Base-by-base conservation (phyloP, 2,888 invertebrate species). In the Blastobasis adustella region DNA sequence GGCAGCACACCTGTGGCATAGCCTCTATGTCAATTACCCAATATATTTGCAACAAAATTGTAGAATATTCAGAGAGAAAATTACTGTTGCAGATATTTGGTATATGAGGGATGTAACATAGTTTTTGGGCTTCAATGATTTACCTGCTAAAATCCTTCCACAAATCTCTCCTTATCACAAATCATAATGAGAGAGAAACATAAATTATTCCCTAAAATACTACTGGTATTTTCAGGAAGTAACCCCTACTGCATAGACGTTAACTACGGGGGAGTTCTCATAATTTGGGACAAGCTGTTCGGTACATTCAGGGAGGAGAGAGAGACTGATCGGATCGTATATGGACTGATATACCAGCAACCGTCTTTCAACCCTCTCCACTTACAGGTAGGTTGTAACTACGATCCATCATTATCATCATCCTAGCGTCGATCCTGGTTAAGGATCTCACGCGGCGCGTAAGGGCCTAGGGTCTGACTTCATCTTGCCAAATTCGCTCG, bases 181-280 rank as follows among this genome's bases (percentile, higher is more conserved):
- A 2, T 23, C 3, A 2, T 23, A 23, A 23, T 23, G 23, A 23
- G 23, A 23, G 23, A 1, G 42, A 5, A 8, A 9, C 42, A 8
- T n/a, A 5, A 42, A 9, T 42, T 42, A 42, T 42, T 42, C 5
- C 1, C 10, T 5, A 42, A 5, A 42, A 42, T 8, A 40, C 9
- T 9, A 9, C 9, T 9, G 1, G 1, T n/a, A 42, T 23, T 62
- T 59, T 4, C 66, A 93, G 94, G 94, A n/a, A 91, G 95, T 68
- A 96, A 96, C 73, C 90, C 94, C 37, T 95, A 94, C 70, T 96
- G 96, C 65, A 90, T 96, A 61, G 96, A 97, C 73, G 96, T 94
- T 71, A 97, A 97, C 82, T 97, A 95, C 68, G 96, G 94, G 0
- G 96, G 96, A 0, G 92, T 94, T 5, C 89, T 96, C 9, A 97